phyloP scores from a whole-genome alignment of 1,140 invertebrate species.

The Aphidius ervi region DNA sequence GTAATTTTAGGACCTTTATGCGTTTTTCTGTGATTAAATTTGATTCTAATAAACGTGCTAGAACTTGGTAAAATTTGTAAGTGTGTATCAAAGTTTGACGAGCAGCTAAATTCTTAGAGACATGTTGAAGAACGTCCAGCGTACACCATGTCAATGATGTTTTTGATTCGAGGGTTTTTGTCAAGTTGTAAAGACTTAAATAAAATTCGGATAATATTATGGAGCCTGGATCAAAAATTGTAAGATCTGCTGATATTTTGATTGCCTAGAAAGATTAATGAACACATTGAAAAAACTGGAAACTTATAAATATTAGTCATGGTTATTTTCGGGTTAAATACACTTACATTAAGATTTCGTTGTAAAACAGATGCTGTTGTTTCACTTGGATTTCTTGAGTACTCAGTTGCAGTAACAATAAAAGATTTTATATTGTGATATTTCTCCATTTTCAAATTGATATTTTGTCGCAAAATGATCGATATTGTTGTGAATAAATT shows the following conservation, averaged over 20 bases:
- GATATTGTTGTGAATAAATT: no score
- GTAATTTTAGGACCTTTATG: conserved; percentile 46
- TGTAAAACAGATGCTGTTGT: conserved; percentile 45
- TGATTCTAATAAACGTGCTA: conserved; percentile 57
- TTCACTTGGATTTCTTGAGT: conserved; percentile 48
- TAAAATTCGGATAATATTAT: conserved; percentile 53
- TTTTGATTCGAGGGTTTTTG: conserved; percentile 37
- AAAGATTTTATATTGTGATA: conserved; percentile 48
- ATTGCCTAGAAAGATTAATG: conserved; percentile 41
- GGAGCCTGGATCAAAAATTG: conserved; percentile 55
- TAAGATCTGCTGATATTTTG: conserved; percentile 49
- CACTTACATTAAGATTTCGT: conserved; percentile 51
- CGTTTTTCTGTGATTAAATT: conserved; percentile 47
- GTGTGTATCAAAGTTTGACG: conserved; percentile 61
- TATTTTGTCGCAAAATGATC: no score
- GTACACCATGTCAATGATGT: conserved; percentile 55
- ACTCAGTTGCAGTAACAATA: conserved; percentile 45
- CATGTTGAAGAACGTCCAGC: conserved; percentile 59
- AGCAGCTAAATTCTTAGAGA: conserved; percentile 58
- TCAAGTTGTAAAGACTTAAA: conserved; percentile 53
- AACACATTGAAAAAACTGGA: background rate
- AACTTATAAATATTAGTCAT: background rate
- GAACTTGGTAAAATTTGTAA: conserved; percentile 64
- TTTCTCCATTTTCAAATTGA: conserved; percentile 34
- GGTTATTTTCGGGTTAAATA: conserved; percentile 4